Percentiles rank a stretch among this genome's conserved stretches.
Conservation (phyloP, 2,797 vertebrate genomes). For the Peromyscus aztecus region DNA sequence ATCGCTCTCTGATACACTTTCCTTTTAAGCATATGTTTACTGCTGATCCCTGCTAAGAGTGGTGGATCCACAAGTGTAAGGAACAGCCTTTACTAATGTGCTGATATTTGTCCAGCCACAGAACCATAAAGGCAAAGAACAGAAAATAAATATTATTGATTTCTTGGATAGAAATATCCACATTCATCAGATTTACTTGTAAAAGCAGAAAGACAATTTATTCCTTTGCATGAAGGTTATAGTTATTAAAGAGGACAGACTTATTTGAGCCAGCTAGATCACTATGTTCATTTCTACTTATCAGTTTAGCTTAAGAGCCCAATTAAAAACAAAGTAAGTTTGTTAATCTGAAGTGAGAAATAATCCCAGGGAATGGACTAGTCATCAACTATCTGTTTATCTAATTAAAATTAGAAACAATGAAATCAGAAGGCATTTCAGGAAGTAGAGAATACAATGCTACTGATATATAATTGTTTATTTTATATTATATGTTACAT, state of each 20-base stretch:
- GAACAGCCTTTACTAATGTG: neutral
- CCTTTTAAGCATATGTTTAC: neutral
- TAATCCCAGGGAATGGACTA: neutral
- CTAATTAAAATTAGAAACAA: neutral
- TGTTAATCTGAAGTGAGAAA: constrained; percentile 40
- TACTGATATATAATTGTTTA: neutral
- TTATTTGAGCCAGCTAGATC: neutral
- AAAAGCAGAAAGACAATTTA: neutral
- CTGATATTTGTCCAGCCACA: neutral
- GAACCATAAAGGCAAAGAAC: neutral
- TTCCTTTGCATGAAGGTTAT: neutral
- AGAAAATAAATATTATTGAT: neutral
- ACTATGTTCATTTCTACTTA: neutral
- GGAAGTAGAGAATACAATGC: neutral
- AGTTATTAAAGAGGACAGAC: neutral
- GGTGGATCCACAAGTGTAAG: neutral
- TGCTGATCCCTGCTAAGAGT: neutral
- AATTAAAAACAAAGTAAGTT: neutral
- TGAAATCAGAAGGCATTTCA: neutral
- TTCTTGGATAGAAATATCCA: neutral
- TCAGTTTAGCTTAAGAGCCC: neutral
- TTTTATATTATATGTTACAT: too few relatives aligned
- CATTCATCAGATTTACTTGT: neutral
- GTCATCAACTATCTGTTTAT: neutral
- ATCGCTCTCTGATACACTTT: neutral